These are phyloP conservation scores for Mnemiopsis leidyi DNA, from an alignment of 37 sponge, comb jelly and placozoan species.

Conservation along the genomic window DNA sequence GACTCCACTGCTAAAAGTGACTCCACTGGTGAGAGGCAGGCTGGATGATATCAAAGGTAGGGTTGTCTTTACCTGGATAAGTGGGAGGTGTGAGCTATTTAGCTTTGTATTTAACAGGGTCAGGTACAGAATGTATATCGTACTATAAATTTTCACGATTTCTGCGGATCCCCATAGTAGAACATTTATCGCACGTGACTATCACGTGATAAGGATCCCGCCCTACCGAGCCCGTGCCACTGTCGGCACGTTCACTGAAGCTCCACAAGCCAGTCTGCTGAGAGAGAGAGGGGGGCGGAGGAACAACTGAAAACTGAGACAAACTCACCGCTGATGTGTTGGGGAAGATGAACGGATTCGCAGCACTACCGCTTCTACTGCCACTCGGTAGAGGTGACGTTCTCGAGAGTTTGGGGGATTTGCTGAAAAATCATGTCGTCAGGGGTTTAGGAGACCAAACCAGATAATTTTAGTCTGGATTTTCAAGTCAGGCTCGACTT, in stretches of 20 bases:
- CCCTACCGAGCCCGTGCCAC: neutral
- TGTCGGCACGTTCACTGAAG: neutral
- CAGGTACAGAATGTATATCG: too few relatives aligned
- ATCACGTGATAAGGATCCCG: neutral
- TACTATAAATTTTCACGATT: too few relatives aligned
- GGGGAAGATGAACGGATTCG: slow-evolving; percentile 17
- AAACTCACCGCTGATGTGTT: neutral
- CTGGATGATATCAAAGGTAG: neutral
- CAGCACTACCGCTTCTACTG: neutral
- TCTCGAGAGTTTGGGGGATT: neutral
- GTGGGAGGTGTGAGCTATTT: too few relatives aligned
- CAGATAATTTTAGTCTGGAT: too few relatives aligned
- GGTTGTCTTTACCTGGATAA: neutral
- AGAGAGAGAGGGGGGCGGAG: too few relatives aligned
- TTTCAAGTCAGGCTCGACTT: too few relatives aligned
- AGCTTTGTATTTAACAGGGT: too few relatives aligned
- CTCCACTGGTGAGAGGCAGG: too few relatives aligned
- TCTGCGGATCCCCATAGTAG: too few relatives aligned
- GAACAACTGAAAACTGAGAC: too few relatives aligned
- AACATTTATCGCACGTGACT: neutral
- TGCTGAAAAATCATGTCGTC: neutral
- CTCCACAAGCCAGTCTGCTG: neutral
- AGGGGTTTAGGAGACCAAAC: neutral
- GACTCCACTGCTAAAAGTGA: neutral
- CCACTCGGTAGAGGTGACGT: neutral